These are phyloP conservation scores for Oceanodroma leucorhoa DNA, from an alignment of 2,797 vertebrate species.

Conservation along the genomic window DNA sequence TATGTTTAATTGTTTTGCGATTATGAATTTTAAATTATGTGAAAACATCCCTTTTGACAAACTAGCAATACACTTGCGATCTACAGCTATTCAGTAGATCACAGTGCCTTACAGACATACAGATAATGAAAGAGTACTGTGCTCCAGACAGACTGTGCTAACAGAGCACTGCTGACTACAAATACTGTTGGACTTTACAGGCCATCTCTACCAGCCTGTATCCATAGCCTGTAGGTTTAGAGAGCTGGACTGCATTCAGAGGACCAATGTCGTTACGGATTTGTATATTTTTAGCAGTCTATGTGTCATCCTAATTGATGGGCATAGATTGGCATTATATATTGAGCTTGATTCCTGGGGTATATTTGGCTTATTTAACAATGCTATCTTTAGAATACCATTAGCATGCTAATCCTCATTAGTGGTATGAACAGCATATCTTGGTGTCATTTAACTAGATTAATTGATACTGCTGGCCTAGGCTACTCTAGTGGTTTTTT, in stretches of 20 bases:
- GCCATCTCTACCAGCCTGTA: neutral
- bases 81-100: neutral
- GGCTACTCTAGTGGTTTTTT: neutral
- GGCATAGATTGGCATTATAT: conserved; percentile 41
- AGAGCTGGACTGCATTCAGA: neutral
- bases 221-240: neutral
- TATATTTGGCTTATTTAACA: conserved; percentile 69
- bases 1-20: neutral
- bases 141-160: neutral
- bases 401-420: conserved; percentile 66
- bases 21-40: neutral
- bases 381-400: conserved; percentile 64
- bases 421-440: conserved; percentile 54
- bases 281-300: conserved; percentile 55
- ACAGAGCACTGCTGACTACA: neutral
- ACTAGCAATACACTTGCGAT: neutral
- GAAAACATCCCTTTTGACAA: neutral
- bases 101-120: neutral
- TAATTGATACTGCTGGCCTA: conserved; percentile 10
- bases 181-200: neutral
- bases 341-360: conserved; percentile 58
- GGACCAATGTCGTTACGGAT: neutral
- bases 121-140: neutral
- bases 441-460: conserved; percentile 62
- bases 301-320: conserved; percentile 54